Conservation (phyloP, 1,140 invertebrate species). For the Pachypeltis micranthus region DNA sequence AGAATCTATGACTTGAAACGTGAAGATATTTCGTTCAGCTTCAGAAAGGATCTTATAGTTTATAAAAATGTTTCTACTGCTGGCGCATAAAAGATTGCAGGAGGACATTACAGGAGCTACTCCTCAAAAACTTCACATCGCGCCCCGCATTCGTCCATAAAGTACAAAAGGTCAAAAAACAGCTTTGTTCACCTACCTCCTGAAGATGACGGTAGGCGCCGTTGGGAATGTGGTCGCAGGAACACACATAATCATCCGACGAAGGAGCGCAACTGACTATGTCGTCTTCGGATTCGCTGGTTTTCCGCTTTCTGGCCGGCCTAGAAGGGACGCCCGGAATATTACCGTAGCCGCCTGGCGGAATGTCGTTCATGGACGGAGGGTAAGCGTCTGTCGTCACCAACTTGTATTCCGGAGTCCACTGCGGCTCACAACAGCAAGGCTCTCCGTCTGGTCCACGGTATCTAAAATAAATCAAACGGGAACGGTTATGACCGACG, state of each 20-base stretch:
- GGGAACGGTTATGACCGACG: too few species aligned
- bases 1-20: too few species aligned
- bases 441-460: neutral
- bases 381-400: constrained; percentile 3
- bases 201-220: constrained; percentile 13
- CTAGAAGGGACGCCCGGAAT: constrained; percentile 12
- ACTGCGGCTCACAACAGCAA: constrained; percentile 15
- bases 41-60: too few species aligned
- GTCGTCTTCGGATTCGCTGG: constrained; percentile 14
- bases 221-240: constrained; percentile 15
- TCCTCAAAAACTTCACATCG: too few species aligned
- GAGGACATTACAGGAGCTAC: too few species aligned
- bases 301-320: constrained; percentile 1
- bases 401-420: constrained; percentile 13
- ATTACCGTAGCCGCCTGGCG: constrained; percentile 8
- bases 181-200: neutral
- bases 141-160: neutral
- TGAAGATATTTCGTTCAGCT: too few species aligned
- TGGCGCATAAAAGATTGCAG: too few species aligned
- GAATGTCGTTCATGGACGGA: neutral
- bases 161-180: neutral
- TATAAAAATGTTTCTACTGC: too few species aligned
- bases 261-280: constrained; percentile 3
- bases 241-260: constrained; percentile 11
- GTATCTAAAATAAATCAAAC: constrained; percentile 6